Evolutionary conservation across 1,140 invertebrate species (phyloP).

Genomic region (Aplysia californica): DNA sequence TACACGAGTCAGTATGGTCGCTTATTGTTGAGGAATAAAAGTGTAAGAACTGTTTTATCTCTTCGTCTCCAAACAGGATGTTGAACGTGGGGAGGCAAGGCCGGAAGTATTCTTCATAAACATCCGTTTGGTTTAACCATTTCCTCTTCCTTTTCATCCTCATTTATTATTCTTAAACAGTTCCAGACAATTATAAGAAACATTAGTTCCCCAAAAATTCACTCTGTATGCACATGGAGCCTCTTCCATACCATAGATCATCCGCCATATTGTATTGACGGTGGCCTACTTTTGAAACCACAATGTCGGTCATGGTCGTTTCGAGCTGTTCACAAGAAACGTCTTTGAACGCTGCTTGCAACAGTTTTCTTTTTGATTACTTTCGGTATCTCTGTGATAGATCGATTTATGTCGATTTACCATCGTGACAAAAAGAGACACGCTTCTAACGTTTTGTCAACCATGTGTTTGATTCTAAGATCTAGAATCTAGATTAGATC

Average conservation of each 20-base stretch:
- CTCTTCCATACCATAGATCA: neutral
- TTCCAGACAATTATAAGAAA: neutral
- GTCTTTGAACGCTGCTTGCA: neutral
- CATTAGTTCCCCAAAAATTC: neutral
- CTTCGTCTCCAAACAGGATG: slow-evolving; percentile 54
- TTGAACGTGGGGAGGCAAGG: slow-evolving; percentile 51
- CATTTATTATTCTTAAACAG: neutral
- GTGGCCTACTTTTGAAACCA: slow-evolving; percentile 6
- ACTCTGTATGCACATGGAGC: neutral
- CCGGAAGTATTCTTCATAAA: slow-evolving; percentile 64
- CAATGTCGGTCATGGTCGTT: neutral
- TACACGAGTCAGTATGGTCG: too few relatives aligned
- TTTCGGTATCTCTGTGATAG: neutral
- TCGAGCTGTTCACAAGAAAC: neutral
- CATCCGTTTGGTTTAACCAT: slow-evolving; percentile 59
- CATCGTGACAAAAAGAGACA: neutral
- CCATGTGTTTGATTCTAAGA: too few relatives aligned
- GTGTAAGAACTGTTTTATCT: neutral
- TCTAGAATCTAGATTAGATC: too few relatives aligned
- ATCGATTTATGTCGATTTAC: neutral
- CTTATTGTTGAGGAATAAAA: too few relatives aligned
- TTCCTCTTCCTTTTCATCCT: slow-evolving; percentile 54
- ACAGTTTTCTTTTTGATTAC: too few relatives aligned
- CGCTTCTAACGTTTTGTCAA: neutral
- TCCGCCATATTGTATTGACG: slow-evolving; percentile 25